Percentiles rank a stretch among this genome's conserved stretches.
phyloP scores from a whole-genome alignment of 2,113 vertebrate genomes.

The Elachura formosa region DNA sequence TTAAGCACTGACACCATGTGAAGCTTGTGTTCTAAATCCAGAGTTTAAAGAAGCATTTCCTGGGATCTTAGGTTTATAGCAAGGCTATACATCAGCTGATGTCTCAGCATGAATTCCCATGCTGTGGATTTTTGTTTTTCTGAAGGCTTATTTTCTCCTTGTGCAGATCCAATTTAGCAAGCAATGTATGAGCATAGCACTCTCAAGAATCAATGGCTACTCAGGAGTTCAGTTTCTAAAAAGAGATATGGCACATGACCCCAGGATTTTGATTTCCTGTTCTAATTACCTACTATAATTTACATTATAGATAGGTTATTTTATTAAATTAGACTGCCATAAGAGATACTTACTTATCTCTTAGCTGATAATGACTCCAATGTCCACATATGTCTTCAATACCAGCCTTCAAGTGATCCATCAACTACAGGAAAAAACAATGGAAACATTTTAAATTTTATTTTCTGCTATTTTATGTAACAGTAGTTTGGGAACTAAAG shows the following conservation, averaged over 20 bases:
- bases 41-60: background rate
- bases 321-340: background rate
- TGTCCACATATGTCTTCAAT: slow-evolving; percentile 96
- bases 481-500: background rate
- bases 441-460: background rate
- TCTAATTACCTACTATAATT: background rate
- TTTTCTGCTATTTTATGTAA: background rate
- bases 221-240: background rate
- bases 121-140: background rate
- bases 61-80: background rate
- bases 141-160: background rate
- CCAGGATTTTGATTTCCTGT: background rate
- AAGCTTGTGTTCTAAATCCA: background rate
- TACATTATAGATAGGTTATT: background rate
- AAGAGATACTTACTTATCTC: slow-evolving; percentile 85
- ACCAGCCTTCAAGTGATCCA: slow-evolving; percentile 92
- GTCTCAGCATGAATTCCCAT: background rate
- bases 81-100: background rate
- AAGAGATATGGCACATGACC: background rate
- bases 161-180: background rate
- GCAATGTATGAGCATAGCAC: background rate
- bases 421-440: slow-evolving; percentile 73
- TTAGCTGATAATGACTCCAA: slow-evolving; percentile 93
- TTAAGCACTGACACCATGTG: background rate
- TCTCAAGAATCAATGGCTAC: background rate